These are phyloP conservation scores for Macrosiphum euphorbiae DNA, from an alignment of 2,888 invertebrate species.

Conservation along the genomic window DNA sequence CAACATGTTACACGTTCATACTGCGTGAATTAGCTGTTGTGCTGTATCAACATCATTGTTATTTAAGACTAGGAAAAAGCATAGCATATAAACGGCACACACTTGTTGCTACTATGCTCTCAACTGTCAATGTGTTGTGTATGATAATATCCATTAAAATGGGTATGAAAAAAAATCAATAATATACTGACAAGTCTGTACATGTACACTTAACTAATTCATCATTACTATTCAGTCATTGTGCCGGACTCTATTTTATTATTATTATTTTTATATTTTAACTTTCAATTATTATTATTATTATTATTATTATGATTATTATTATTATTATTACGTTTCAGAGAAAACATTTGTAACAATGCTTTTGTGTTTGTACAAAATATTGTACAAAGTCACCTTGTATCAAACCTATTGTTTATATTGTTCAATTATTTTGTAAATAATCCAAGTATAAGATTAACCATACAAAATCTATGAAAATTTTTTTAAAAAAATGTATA, in stretches of 20 bases:
- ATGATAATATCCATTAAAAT: constrained; percentile 7
- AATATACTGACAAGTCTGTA: constrained; percentile 27
- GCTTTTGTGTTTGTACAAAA: constrained; percentile 49
- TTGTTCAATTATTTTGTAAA: constrained; percentile 65
- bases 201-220: constrained; percentile 5
- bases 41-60: neutral
- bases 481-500: constrained; percentile 34
- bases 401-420: constrained; percentile 62
- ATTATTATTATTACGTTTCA: constrained; percentile 46
- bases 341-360: constrained; percentile 52
- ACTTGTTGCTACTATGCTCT: neutral
- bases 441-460: constrained; percentile 44
- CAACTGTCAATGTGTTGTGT: neutral
- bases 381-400: constrained; percentile 48
- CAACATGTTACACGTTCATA: neutral
- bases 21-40: neutral
- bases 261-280: constrained; percentile 56
- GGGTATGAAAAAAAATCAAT: neutral
- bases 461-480: constrained; percentile 11
- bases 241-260: constrained; percentile 22
- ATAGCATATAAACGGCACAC: neutral
- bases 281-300: constrained; percentile 50
- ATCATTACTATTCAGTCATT: constrained; percentile 51
- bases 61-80: constrained; percentile 4
- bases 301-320: constrained; percentile 55